Percentiles rank a stretch among this genome's conserved stretches.
Conservation (phyloP, 1,140 invertebrate genomes). For the Apis florea region DNA sequence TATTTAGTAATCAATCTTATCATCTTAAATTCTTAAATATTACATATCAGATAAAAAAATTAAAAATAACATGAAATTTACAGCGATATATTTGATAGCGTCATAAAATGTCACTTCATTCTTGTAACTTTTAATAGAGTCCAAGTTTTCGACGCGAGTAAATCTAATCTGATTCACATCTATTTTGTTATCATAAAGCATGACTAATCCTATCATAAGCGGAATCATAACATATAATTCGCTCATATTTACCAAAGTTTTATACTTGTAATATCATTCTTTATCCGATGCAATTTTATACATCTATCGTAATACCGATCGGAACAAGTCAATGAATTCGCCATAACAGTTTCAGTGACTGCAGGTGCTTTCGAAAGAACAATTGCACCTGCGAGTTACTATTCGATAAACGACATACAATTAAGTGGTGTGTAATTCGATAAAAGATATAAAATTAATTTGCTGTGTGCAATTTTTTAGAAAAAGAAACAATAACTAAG, state of each 20-base stretch:
- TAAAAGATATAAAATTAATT: neutral
- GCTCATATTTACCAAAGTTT: neutral
- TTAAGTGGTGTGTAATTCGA: neutral
- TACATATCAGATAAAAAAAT: neutral
- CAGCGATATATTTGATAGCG: neutral
- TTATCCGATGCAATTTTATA: slow-evolving; percentile 12
- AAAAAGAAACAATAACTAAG: neutral
- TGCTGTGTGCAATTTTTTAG: neutral
- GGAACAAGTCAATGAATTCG: slow-evolving; percentile 53
- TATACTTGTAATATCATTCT: neutral
- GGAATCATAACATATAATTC: neutral
- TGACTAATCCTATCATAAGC: slow-evolving; percentile 51
- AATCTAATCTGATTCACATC: slow-evolving; percentile 41
- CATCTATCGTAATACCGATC: neutral
- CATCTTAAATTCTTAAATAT: neutral
- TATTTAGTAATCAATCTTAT: neutral
- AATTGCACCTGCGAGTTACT: slow-evolving; percentile 47
- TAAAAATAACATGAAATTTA: slow-evolving; percentile 25
- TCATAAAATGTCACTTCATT: slow-evolving; percentile 33
- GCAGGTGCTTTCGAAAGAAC: slow-evolving; percentile 62
- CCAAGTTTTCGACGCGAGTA: neutral
- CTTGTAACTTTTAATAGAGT: slow-evolving; percentile 28
- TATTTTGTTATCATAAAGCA: slow-evolving; percentile 52
- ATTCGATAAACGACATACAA: neutral
- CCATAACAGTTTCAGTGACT: slow-evolving; percentile 60